Evolutionary conservation across 1,140 invertebrate species (phyloP), one percentile per base, ranked within the genome.

Genomic region (Conus ventricosus): DNA sequence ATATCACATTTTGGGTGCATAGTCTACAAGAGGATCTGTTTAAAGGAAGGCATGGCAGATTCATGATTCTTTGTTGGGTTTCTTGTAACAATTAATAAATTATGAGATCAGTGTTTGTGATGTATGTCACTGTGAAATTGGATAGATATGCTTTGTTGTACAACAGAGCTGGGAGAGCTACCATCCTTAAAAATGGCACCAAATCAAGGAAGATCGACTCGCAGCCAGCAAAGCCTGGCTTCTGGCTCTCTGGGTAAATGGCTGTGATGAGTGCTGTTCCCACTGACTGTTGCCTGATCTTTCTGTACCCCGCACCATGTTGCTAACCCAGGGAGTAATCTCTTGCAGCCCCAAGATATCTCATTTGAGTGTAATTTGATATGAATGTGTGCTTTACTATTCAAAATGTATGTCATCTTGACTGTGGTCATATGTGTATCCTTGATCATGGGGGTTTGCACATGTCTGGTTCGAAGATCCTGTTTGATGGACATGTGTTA

Each of bases 221-320:
- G 82, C 82, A 84, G 82, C 25, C 82, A 84, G 82, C 82, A 84
- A 51, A 84, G 82, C 23, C 82, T 84, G 54, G 82, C 82, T 4
- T 84, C 82, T 25, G 82, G 82, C 82, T 84, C 82, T 39, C 55
- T 84, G 23, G 82, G 82, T 84, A 84, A 84, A 27, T 20, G 20
- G 10, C 81, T 80, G 78, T 53, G 7, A 11, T 80, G 78, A 80
- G 11, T 53, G 78, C 67, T 71, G 67, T 71, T 11, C 67, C 20
- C 20, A 71, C 67, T n/a, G 17, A 71, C 11, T 71, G 20, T 71
- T 71, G 67, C 23, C 11, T 71, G 67, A n/a, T 4, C 13, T 71
- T 5, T 20, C 13, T 71, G 67, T 71, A 23, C 67, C 20, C 20
- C 0, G 11, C 20, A 71, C 67, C 23, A n/a, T 71, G 67, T 71